A percentile compares a stretch with the other conserved stretches of the same genome.
Evolutionary conservation across 1,140 invertebrate genomes (phyloP).

Genomic region (Penaeus chinensis): DNA sequence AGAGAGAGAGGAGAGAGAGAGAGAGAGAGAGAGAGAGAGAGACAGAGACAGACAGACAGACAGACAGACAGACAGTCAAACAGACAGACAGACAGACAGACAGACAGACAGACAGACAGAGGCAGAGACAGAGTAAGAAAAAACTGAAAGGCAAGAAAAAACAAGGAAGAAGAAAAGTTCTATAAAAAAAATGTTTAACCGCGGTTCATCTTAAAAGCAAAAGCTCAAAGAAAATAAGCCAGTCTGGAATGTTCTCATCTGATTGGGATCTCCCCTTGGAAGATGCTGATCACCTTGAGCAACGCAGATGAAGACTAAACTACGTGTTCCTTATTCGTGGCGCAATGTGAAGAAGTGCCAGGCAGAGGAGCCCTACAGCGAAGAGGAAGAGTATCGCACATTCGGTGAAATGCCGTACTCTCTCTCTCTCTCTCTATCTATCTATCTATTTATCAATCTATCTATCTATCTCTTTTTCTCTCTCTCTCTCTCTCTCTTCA

Average conservation of each 20-base stretch:
- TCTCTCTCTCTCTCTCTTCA: not conserved
- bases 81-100: not conserved
- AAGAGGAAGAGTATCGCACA: not conserved
- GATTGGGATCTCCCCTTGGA: too few relatives aligned
- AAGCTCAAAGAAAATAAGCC: too few relatives aligned
- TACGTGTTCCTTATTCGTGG: too few relatives aligned
- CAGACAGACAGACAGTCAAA: not conserved
- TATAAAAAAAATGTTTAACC: not conserved
- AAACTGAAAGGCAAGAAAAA: not conserved
- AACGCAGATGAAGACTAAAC: too few relatives aligned
- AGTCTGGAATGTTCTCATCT: too few relatives aligned
- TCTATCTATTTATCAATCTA: not conserved
- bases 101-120: not conserved
- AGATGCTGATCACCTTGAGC: too few relatives aligned
- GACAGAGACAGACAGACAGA: not conserved
- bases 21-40: slow-evolving; percentile 15
- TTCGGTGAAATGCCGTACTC: not conserved
- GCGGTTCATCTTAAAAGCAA: too few relatives aligned
- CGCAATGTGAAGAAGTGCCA: not conserved
- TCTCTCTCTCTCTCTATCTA: slow-evolving; percentile 4
- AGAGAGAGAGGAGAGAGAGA: too few relatives aligned
- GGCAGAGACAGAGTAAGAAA: not conserved
- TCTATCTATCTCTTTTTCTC: not conserved
- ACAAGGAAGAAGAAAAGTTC: not conserved
- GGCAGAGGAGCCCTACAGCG: not conserved